Evolutionary conservation across 2,888 invertebrate genomes (phyloP).

Genomic region (Cosmia pyralina): DNA sequence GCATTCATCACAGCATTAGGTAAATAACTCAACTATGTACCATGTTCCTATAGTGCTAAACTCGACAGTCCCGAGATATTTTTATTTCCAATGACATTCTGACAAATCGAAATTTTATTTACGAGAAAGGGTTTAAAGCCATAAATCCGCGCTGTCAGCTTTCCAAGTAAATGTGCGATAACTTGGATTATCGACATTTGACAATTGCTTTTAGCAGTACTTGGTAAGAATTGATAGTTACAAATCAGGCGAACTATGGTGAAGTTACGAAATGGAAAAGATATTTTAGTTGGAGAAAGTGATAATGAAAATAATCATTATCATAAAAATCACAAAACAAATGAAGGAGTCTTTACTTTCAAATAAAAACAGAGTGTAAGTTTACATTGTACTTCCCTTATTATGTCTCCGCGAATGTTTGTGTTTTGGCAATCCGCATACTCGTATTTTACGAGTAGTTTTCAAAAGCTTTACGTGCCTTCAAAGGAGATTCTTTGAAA

Average conservation of each 20-base stretch:
- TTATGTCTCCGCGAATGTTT: constrained; percentile 62
- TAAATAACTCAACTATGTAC: constrained; percentile 14
- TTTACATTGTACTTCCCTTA: constrained; percentile 26
- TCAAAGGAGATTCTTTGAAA: constrained; percentile 54
- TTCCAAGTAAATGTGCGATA: constrained; percentile 52
- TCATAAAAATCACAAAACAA: no score
- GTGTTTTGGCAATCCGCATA: constrained; percentile 65
- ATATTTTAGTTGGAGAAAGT: no score
- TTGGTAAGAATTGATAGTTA: constrained; percentile 53
- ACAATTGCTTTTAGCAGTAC: constrained; percentile 48
- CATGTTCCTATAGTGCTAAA: constrained; percentile 2
- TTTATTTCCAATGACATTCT: constrained; percentile 48
- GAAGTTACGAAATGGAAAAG: no score
- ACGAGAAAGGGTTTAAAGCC: constrained; percentile 40
- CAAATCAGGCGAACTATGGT: neutral
- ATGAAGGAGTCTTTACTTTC: neutral
- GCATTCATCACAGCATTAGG: no score
- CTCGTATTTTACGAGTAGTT: constrained; percentile 61
- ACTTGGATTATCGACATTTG: constrained; percentile 55
- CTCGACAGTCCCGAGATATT: constrained; percentile 20
- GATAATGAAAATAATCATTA: no score
- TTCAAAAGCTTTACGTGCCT: constrained; percentile 46
- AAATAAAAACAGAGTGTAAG: constrained; percentile 19
- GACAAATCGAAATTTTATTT: constrained; percentile 54
- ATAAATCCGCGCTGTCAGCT: constrained; percentile 54